Conservation (phyloP, 1,140 invertebrate genomes). For the Cyrtorhinus lividipennis region DNA sequence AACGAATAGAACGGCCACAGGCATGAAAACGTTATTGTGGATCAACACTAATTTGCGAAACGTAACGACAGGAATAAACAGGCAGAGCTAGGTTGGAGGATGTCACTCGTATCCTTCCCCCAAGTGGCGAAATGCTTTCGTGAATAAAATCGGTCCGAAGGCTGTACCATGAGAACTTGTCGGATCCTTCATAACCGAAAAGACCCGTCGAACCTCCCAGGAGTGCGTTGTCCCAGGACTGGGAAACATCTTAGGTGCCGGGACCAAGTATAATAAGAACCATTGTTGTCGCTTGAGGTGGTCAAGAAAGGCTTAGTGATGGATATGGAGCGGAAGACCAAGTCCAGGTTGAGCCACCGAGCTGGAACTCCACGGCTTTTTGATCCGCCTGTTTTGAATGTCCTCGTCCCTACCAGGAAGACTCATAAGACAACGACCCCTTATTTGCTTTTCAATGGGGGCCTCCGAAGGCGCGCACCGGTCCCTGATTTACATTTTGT, state of each 20-base stretch:
- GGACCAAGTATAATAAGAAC: neutral
- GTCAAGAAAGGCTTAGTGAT: neutral
- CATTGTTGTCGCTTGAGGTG: neutral
- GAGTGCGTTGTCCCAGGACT: neutral
- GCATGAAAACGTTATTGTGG: no score
- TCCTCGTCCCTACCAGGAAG: neutral
- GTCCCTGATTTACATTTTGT: neutral
- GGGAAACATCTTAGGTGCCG: neutral
- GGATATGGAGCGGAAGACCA: neutral
- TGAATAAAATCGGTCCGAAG: no score
- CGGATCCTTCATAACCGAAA: no score
- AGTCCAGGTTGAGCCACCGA: neutral
- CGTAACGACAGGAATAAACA: no score
- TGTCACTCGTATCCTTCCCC: no score
- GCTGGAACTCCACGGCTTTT: neutral
- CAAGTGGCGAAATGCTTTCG: no score
- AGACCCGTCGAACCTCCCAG: no score
- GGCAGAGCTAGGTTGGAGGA: no score
- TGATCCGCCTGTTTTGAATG: neutral
- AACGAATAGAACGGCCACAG: no score
- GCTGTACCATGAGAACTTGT: no score
- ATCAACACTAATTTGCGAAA: no score
- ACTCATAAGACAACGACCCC: neutral
- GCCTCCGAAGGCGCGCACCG: neutral
- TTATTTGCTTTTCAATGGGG: neutral